Evolutionary conservation across 2,113 vertebrate species (phyloP), one percentile per base, ranked within the genome.

Genomic region (Corythornis cristatus): DNA sequence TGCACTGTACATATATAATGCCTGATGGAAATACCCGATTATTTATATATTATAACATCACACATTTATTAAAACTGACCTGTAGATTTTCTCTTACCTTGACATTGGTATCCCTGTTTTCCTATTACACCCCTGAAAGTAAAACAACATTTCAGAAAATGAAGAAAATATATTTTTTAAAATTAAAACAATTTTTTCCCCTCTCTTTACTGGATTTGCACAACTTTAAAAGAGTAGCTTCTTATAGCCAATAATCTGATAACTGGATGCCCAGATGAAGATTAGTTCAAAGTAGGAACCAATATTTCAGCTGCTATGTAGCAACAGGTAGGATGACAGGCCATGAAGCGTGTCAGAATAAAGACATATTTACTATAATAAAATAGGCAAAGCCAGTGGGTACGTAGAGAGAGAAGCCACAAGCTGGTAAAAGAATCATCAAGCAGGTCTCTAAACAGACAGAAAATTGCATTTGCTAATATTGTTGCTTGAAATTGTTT

Each of bases 61-160:
- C 20, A 80, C 22, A 40, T 37, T 15, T 1, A 64, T 68, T 83
- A 64, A 77, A 92, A 60, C 16, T 53, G 15, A 26, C 7, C 17
- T 4, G 11, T 45, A 58, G 43, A 78, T 62, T 86, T 87, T 48
- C 65, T 73, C 99, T 99, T 98, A 99, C 99, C 99, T 98, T 99
- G 99, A 98, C 99, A 99, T 79, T 99, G 99, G 97, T 99, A 99
- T 89, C 99, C 99, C 97, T 99, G 99, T 97, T 99, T 99, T 96
- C 99, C 99, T 98, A 99, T 98, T 96, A 99, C 99, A 89, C 99
- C 99, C 99, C 99, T 99, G 97, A 88, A 98, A 98, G 95, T 66
- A 97, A 96, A 95, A 97, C 18, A 95, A 21, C 26, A 5, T 58
- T 97, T 97, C 68, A 95, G 81, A 90, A 88, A 68, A 92, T 2